Evolutionary conservation across 2,113 vertebrate genomes (phyloP), one percentile per base, ranked within the genome.

Genomic region (Mastomys natalensis): DNA sequence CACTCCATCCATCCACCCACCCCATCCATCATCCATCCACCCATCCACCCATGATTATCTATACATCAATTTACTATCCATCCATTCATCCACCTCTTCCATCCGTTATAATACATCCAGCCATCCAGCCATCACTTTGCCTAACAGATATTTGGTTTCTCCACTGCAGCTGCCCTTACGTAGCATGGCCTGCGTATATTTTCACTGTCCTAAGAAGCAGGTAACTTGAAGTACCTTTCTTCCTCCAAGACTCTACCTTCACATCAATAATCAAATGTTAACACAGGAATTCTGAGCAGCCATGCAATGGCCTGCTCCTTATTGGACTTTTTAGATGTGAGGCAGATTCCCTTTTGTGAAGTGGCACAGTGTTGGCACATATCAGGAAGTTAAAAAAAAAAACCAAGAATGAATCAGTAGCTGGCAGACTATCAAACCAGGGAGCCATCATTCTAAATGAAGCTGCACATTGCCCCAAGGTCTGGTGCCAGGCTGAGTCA

Each of bases 381-480:
- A 95, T 68, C 92, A 96, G 94, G 95, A 95, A 90, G 92, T 86
- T 34, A 66, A 81, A 85, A 53, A 81, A 81, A 40, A 26, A 87
- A 73, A 82, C 51, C n/a, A 89, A 22, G 4, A 72, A 89, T 3
- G 64, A 93, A 90, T 89, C 24, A 88, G 66, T 0, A 1, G 40
- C 94, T 95, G 95, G 80, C 88, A 73, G 10, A 11, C 29, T 34
- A 77, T 87, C 76, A 92, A 88, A 72, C 70, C 85, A 77, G 51
- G n/a, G 86, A 94, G 55, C 90, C 90, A 90, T 94, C 96, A 85
- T 93, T 97, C 94, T 93, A 77, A 93, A 85, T 22, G 80, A 92
- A 95, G 80, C 70, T 64, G 37, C 85, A 58, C 26, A 7, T 85
- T 93, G 58, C 60, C 87, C 74, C 0, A 26, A 94, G 91, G 89